A percentile compares a stretch with the other conserved stretches of the same genome.
Conservation (phyloP, 1,140 invertebrate species). For the Tetranychus cinnabarinus region DNA sequence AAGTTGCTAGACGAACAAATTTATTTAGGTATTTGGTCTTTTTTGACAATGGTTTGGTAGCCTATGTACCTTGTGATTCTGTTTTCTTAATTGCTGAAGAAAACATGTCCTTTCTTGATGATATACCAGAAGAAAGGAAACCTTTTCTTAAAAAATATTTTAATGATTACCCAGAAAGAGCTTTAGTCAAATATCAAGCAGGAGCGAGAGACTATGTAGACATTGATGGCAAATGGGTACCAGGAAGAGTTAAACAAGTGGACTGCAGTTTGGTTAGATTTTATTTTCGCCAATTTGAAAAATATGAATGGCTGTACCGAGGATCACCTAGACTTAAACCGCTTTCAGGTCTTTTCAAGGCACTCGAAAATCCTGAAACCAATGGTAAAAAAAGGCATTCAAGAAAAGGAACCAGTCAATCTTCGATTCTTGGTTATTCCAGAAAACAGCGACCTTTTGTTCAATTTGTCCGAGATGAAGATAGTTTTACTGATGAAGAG, state of each 20-base stretch:
- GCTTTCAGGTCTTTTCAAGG: background rate
- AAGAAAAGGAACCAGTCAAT: background rate
- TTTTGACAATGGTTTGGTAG: background rate
- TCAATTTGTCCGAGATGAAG: background rate
- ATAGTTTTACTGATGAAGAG: background rate
- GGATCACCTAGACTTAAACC: background rate
- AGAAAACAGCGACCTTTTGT: background rate
- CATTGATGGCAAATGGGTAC: background rate
- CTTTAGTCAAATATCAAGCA: background rate
- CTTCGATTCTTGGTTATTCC: no score
- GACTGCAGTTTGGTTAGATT: background rate
- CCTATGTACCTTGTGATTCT: background rate
- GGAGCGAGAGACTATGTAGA: background rate
- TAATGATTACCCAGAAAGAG: background rate
- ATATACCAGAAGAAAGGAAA: background rate
- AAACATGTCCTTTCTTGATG: background rate
- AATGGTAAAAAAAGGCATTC: background rate
- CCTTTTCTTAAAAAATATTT: background rate
- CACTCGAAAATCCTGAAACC: background rate
- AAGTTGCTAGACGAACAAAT: background rate
- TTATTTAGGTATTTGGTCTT: background rate
- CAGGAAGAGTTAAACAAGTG: background rate
- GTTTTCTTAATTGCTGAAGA: background rate
- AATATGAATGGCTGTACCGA: background rate
- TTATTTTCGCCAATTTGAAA: background rate